Conservation (phyloP, 2,888 invertebrate genomes). For the Mycalesis mineus region DNA sequence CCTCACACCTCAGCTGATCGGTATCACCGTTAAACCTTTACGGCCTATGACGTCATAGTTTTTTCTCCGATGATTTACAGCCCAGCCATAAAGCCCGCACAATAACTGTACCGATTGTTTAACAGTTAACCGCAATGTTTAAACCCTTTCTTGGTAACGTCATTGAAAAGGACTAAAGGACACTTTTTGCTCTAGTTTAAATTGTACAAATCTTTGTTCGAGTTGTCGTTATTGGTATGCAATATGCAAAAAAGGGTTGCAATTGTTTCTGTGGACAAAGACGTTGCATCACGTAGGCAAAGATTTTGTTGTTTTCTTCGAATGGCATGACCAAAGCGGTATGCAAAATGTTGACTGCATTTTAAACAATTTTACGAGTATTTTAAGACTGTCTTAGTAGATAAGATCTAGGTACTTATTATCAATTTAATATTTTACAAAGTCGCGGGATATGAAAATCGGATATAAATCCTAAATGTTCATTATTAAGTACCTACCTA, state of each 20-base stretch:
- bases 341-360: slow-evolving; percentile 5
- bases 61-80: slow-evolving; percentile 73
- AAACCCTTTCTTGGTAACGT: slow-evolving; percentile 74
- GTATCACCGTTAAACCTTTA: slow-evolving; percentile 65
- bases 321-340: slow-evolving; percentile 22
- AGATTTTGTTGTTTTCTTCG: slow-evolving; percentile 21
- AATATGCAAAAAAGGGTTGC: slow-evolving; percentile 73
- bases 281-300: slow-evolving; percentile 13
- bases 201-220: slow-evolving; percentile 44
- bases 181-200: slow-evolving; percentile 70
- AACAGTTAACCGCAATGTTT: slow-evolving; percentile 76
- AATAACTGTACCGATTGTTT: slow-evolving; percentile 76
- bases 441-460: too few species aligned
- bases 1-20: slow-evolving; percentile 71
- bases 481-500: too few species aligned
- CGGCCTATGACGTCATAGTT: slow-evolving; percentile 69
- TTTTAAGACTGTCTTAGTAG: too few species aligned
- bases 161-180: slow-evolving; percentile 41
- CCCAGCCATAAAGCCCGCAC: slow-evolving; percentile 65
- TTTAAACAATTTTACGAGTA: too few species aligned
- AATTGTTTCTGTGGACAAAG: slow-evolving; percentile 38
- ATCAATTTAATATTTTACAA: too few species aligned
- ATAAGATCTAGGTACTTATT: too few species aligned
- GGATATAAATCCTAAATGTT: too few species aligned
- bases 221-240: slow-evolving; percentile 60